These are phyloP conservation scores for Protonemura montana DNA, from an alignment of 2,888 invertebrate species.

Conservation along the genomic window DNA sequence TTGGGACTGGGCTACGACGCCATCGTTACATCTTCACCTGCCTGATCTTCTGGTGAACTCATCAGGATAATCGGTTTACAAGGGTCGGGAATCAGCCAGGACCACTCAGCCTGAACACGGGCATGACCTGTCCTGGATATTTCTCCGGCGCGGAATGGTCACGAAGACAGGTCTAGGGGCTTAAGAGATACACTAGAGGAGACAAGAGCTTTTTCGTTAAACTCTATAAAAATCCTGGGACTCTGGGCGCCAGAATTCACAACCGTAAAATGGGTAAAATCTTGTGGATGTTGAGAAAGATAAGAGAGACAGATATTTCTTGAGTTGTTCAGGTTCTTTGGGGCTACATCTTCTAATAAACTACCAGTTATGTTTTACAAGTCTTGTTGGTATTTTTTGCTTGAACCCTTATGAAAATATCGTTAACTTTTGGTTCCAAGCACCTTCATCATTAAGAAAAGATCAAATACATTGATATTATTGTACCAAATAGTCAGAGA, in stretches of 20 bases:
- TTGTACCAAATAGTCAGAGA: neutral
- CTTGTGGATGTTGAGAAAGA: neutral
- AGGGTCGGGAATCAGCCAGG: neutral
- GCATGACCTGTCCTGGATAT: neutral
- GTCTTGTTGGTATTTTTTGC: no score
- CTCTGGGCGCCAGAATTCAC: neutral
- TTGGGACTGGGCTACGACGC: neutral
- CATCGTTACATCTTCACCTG: neutral
- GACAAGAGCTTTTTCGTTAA: neutral
- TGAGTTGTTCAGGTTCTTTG: no score
- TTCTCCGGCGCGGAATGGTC: neutral
- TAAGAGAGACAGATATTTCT: neutral
- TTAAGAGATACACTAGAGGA: neutral
- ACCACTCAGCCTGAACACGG: neutral
- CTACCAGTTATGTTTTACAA: no score
- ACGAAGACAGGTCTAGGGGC: neutral
- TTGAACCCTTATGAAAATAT: no score
- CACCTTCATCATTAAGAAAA: neutral
- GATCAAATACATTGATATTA: neutral
- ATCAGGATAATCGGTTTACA: conserved; percentile 7
- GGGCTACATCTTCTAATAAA: no score
- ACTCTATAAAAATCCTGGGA: neutral
- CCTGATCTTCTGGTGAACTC: neutral
- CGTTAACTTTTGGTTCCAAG: no score
- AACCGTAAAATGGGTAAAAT: neutral